phyloP scores from a whole-genome alignment of 2,888 invertebrate genomes.

The Corythucha ciliata region DNA sequence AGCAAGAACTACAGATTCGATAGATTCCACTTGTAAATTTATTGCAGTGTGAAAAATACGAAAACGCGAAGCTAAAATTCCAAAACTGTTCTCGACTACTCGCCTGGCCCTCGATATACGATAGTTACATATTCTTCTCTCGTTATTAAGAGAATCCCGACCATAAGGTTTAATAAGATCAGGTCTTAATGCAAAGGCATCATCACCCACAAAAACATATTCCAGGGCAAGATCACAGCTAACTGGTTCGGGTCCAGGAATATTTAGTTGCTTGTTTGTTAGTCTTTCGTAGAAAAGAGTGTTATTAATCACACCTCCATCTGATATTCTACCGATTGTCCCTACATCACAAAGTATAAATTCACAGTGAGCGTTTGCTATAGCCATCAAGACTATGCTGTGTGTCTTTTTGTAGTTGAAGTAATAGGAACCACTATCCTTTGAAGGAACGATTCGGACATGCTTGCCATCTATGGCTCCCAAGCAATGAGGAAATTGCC shows the following conservation, averaged over 20 bases:
- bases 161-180: too few relatives aligned
- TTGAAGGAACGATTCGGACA: conserved; percentile 1
- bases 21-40: conserved; percentile 1
- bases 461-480: not conserved
- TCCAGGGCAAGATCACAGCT: too few relatives aligned
- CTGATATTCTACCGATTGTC: not conserved
- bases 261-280: not conserved
- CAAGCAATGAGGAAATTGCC: not conserved
- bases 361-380: conserved; percentile 1
- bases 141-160: too few relatives aligned
- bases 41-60: conserved; percentile 14
- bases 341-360: conserved; percentile 6
- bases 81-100: conserved; percentile 12
- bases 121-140: not conserved
- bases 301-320: conserved; percentile 8
- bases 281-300: not conserved
- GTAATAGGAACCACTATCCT: not conserved
- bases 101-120: not conserved
- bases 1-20: conserved; percentile 9
- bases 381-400: conserved; percentile 2
- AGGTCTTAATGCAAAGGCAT: too few relatives aligned
- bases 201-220: too few relatives aligned
- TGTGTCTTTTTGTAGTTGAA: conserved; percentile 2
- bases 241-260: too few relatives aligned
- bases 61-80: conserved; percentile 15